These are phyloP conservation scores for Lasioglossum calceatum DNA, from an alignment of 2,888 invertebrate species.

Conservation along the genomic window DNA sequence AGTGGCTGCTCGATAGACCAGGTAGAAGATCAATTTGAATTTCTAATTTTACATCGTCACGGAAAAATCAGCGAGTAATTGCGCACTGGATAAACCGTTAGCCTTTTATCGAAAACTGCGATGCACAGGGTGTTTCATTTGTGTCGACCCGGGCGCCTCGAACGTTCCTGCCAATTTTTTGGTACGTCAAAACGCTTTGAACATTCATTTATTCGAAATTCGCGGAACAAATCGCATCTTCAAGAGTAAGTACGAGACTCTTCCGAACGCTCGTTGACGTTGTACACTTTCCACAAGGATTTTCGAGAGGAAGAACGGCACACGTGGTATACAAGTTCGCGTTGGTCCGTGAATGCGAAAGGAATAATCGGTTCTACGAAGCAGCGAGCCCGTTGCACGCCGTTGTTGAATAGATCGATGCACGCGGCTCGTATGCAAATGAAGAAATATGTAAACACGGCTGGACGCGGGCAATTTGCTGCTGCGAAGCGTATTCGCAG, in stretches of 20 bases:
- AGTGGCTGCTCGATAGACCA: neutral
- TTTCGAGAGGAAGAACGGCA: neutral
- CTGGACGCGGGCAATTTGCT: conserved; percentile 41
- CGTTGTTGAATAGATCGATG: conserved; percentile 51
- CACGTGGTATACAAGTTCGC: neutral
- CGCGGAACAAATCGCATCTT: too few relatives aligned
- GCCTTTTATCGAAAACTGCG: conserved; percentile 11
- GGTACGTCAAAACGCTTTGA: neutral
- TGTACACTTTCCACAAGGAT: neutral
- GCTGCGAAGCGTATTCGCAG: conserved; percentile 17
- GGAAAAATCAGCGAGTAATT: conserved; percentile 32
- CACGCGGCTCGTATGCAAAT: conserved; percentile 56
- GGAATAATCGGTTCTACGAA: neutral
- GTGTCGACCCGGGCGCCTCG: neutral
- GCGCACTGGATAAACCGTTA: conserved; percentile 16
- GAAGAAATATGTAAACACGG: conserved; percentile 44
- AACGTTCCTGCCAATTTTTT: neutral
- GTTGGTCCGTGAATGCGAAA: neutral
- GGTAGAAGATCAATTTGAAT: conserved; percentile 35
- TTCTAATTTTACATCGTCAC: conserved; percentile 35
- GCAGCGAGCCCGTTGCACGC: conserved; percentile 25
- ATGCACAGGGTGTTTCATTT: neutral
- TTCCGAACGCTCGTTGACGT: neutral
- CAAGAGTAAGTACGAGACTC: too few relatives aligned
- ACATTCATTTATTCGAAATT: neutral